A percentile compares a stretch with the other conserved stretches of the same genome.
phyloP scores from a whole-genome alignment of 92 coral and sea anemone genomes.

The Parazoanthus swiftii region DNA sequence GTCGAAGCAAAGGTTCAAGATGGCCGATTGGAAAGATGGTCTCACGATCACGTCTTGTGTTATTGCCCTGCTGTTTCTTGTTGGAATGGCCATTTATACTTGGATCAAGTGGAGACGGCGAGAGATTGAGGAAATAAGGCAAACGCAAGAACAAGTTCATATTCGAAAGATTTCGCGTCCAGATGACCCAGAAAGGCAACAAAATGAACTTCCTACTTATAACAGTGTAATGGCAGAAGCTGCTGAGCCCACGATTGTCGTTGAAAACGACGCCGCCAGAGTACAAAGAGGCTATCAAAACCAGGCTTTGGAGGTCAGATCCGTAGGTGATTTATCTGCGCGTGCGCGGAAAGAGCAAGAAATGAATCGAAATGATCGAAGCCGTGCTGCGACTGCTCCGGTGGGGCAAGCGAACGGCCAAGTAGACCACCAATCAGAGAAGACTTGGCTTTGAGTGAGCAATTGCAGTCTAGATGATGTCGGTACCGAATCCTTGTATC shows the following conservation, averaged over 20 bases:
- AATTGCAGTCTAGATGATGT: no score
- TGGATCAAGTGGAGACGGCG: conserved; percentile 59
- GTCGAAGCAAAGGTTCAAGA: not conserved
- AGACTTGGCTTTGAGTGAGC: conserved; percentile 33
- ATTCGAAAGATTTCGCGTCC: conserved; percentile 31
- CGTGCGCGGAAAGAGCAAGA: not conserved
- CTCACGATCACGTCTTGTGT: conserved; percentile 49
- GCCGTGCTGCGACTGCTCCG: conserved; percentile 30
- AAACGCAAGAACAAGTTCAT: conserved; percentile 29
- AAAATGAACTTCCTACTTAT: not conserved
- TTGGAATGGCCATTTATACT: conserved; percentile 48
- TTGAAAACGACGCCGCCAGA: not conserved
- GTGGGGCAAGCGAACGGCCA: not conserved
- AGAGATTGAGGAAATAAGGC: not conserved
- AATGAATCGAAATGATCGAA: not conserved
- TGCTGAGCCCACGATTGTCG: conserved; percentile 22
- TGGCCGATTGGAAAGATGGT: conserved; percentile 28
- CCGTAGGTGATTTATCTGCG: conserved; percentile 10
- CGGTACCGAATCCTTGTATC: not conserved
- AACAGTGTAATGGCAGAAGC: not conserved
- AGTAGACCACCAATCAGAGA: not conserved
- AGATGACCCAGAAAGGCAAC: not conserved
- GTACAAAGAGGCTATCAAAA: conserved; percentile 24
- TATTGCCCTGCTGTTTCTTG: conserved; percentile 45
- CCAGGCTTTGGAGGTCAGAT: conserved; percentile 36